phyloP scores from a whole-genome alignment of 2,888 invertebrate genomes.

The Drosophila fulvimacula region DNA sequence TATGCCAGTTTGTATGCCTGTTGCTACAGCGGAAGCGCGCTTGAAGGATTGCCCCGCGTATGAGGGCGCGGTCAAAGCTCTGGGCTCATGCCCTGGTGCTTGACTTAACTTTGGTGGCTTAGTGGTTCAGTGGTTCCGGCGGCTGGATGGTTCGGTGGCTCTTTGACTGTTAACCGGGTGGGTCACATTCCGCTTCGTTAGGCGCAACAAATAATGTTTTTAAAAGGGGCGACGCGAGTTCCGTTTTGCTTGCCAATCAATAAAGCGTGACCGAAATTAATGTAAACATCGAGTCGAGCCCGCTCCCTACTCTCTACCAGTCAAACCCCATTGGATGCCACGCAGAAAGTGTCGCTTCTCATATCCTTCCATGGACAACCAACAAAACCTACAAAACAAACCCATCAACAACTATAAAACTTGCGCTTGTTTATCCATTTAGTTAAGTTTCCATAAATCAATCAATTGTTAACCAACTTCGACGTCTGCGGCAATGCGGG shows the following conservation, averaged over 20 bases:
- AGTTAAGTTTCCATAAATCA: conserved; percentile 64
- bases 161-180: conserved; percentile 36
- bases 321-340: neutral
- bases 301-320: neutral
- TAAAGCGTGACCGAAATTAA: conserved; percentile 74
- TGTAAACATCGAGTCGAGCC: conserved; percentile 52
- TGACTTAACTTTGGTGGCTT: conserved; percentile 12
- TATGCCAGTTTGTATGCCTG: conserved; percentile 10
- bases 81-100: conserved; percentile 1
- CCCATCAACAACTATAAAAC: conserved; percentile 40
- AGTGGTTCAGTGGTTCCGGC: conserved; percentile 9
- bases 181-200: conserved; percentile 78
- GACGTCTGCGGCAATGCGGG: conserved; percentile 42
- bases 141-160: conserved; percentile 2
- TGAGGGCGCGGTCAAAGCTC: conserved; percentile 3
- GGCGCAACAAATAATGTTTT: conserved; percentile 70
- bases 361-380: conserved; percentile 34
- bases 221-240: conserved; percentile 18
- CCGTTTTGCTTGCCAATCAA: conserved; percentile 54
- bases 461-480: conserved; percentile 54
- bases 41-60: conserved; percentile 65
- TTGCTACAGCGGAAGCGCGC: conserved; percentile 70
- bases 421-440: conserved; percentile 56
- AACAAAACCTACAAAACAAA: conserved; percentile 28
- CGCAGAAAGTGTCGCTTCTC: conserved; percentile 11